These are phyloP conservation scores for Rostratula benghalensis DNA, from an alignment of 2,113 vertebrate genomes.

Conservation along the genomic window DNA sequence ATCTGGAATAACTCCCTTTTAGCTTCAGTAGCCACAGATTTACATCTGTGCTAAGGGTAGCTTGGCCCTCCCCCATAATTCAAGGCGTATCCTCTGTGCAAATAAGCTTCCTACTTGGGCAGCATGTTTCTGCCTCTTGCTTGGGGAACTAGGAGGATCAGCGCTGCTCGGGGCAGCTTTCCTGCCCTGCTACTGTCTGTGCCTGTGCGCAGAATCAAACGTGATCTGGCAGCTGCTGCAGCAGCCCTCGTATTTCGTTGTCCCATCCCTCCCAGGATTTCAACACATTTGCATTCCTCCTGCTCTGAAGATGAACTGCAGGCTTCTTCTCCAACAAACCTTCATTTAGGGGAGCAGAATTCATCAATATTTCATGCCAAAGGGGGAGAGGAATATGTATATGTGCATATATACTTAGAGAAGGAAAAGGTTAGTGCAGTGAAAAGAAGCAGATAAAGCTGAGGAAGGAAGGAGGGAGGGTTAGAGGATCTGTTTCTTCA, in stretches of 20 bases:
- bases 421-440: background rate
- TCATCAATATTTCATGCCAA: slow-evolving; percentile 70
- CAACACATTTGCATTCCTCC: slow-evolving; percentile 40
- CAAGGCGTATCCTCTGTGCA: background rate
- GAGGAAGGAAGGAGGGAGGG: background rate
- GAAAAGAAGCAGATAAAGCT: background rate
- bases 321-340: slow-evolving; percentile 27
- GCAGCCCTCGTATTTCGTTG: background rate
- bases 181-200: slow-evolving; percentile 7
- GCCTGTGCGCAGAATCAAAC: background rate
- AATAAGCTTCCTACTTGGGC: background rate
- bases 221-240: slow-evolving; percentile 42
- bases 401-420: background rate
- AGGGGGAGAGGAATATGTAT: slow-evolving; percentile 2
- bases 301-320: slow-evolving; percentile 36
- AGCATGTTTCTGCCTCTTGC: background rate
- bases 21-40: slow-evolving; percentile 34
- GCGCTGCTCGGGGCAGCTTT: background rate
- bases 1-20: slow-evolving; percentile 34
- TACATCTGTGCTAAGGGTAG: background rate
- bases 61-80: background rate
- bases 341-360: slow-evolving; percentile 46
- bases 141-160: background rate
- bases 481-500: background rate
- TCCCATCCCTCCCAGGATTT: slow-evolving; percentile 48